Base-by-base conservation (phyloP, 2,113 vertebrate genomes). In the Oreotragus oreotragus region DNA sequence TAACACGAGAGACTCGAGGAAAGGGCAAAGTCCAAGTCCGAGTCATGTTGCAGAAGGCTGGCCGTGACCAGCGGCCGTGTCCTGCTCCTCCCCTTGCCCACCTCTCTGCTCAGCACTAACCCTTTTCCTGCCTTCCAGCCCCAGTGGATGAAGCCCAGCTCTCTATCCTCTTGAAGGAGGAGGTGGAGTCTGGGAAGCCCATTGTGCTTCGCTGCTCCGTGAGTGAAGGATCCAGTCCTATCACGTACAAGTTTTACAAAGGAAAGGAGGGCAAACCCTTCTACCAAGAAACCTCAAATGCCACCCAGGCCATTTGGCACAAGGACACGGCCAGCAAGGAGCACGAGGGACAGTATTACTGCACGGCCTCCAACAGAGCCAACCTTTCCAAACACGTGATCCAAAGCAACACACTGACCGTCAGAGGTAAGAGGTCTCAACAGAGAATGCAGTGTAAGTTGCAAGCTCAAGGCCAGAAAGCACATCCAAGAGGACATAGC, bases 171-270 rank as follows among this genome's bases (percentile, higher is more conserved):
- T 3, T 5, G 7, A 49, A 5, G 30, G 15, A 43, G 0, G 81
- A 91, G 49, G 97, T 98, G 33, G 95, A 97, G 17, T 93, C 96
- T 45, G 98, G 98, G 43, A 27, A 91, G 47, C 25, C 85, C 1
- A 45, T 98, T 1, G 51, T 57, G 33, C 97, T 98, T 33, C 91
- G 1, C 0, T 98, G 98, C 87, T 77, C 43, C 0, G 96, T 95
- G 94, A 89, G 90, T 0, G 93, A 97, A 77, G 98, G 94, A 0
- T 96, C 97, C 7, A 17, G 43, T 43, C 98, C 98, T 0, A 98
- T 98, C 91, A 97, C 95, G 6, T 98, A 90, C 13, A 96, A 11
- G 39, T 98, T 98, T 96, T 98, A 97, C 93, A 97, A 28, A 83
- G 96, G 90, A n/a, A 64, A 90, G 14, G 94, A 89, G 30, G 7